Base-by-base conservation (phyloP, 2,797 vertebrate species). In the Bufotes viridis region DNA sequence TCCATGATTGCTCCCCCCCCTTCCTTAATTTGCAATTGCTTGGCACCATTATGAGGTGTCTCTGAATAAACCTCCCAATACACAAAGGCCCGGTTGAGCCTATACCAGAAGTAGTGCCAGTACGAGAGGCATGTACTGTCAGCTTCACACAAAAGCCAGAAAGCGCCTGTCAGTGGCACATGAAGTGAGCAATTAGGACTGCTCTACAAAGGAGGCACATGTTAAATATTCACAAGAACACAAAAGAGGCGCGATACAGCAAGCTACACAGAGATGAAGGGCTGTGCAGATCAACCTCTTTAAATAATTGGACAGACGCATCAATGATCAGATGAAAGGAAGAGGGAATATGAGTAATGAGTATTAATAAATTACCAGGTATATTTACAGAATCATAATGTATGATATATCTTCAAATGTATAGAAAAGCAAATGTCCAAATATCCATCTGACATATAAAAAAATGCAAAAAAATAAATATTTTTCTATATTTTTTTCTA, bases 191-290 rank as follows among this genome's bases (percentile, higher is more conserved):
- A 85, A 88, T 88, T 85, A 88, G 70, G 63, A 61, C 12, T 20
- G 55, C 24, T 75, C 65, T 74, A 85, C 82, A 85, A 85, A 85
- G 74, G 78, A 70, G 22, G 65, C 63, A 65, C 55, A 42, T 85
- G 78, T 65, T 85, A 80, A 88, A 88, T 85, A 88, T 88, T 85
- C 87, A 88, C 70, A 53, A 76, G 57, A 85, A 88, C 65, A 85
- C 82, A 88, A 76, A 74, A 65, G 76, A 88, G 78, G 87, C 53
- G 18, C 81, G 29, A 57, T 78, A 60, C 34, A 26, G 75, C 76
- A 88, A 63, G 82, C 87, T 57, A 29, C 22, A 58, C 20, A 70
- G 53, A 88, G 63, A 84, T 79, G 55, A 72, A 70, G 81, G 58
- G 55, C 42, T 79, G 58, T 75, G 67, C 26, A 85, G 67, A 88